Evolutionary conservation across 2,888 invertebrate species (phyloP).

Genomic region (Perdita meconis): DNA sequence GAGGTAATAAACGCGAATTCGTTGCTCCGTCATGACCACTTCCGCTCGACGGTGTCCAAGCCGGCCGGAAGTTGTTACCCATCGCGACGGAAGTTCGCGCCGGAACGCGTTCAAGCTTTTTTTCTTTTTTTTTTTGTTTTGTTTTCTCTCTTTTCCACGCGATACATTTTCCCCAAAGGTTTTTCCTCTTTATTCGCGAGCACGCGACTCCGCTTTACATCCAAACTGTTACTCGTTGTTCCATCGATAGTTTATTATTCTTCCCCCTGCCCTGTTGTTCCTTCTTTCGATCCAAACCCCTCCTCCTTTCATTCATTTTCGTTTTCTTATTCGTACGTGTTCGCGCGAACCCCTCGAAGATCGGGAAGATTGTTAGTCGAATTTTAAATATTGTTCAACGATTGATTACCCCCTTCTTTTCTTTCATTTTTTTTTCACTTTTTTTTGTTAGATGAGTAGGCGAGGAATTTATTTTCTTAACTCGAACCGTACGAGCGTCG

Average conservation of each 20-base stretch:
- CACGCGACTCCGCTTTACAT: slow-evolving; percentile 17
- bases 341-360: not conserved
- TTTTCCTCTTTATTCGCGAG: slow-evolving; percentile 5
- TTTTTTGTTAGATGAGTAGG: slow-evolving; percentile 9
- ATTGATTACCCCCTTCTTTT: not conserved
- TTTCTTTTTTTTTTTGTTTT: no score
- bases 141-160: slow-evolving; percentile 1
- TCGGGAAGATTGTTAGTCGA: slow-evolving; percentile 9
- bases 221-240: slow-evolving; percentile 22
- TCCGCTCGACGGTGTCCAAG: not conserved
- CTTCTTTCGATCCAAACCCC: not conserved
- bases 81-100: slow-evolving; percentile 19
- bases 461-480: slow-evolving; percentile 26
- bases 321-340: not conserved
- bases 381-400: slow-evolving; percentile 22
- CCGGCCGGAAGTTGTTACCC: slow-evolving; percentile 5
- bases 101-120: slow-evolving; percentile 18
- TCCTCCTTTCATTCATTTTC: no score
- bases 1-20: slow-evolving; percentile 25
- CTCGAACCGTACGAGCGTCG: slow-evolving; percentile 36
- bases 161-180: not conserved
- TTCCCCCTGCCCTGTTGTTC: not conserved
- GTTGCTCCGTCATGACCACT: slow-evolving; percentile 5
- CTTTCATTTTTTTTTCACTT: not conserved
- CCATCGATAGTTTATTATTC: slow-evolving; percentile 11